Conservation (phyloP, 2,888 invertebrate genomes). For the Antheraea yamamai region DNA sequence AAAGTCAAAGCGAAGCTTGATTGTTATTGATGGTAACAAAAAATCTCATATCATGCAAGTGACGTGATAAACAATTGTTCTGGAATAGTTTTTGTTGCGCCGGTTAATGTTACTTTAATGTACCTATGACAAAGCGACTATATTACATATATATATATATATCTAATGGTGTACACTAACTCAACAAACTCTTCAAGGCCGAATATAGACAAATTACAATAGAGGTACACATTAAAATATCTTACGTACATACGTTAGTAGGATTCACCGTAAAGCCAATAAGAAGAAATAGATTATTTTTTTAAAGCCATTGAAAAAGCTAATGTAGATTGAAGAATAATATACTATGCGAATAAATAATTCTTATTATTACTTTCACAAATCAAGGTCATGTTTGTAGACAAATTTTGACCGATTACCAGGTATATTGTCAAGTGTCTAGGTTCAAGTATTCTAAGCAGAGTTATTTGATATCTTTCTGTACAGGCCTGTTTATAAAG, state of each 20-base stretch:
- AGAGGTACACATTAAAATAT: neutral
- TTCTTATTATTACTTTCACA: neutral
- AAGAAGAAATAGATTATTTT: neutral
- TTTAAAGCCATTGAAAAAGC: neutral
- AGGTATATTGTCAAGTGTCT: neutral
- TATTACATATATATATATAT: neutral
- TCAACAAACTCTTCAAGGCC: constrained; percentile 1
- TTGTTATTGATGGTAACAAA: constrained; percentile 23
- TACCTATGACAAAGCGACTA: neutral
- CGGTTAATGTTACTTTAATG: constrained; percentile 28
- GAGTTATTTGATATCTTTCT: neutral
- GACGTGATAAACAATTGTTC: constrained; percentile 29
- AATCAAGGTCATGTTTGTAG: neutral
- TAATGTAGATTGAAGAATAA: neutral
- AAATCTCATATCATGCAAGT: constrained; percentile 27
- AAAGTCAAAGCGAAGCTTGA: constrained; percentile 25
- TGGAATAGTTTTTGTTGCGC: constrained; percentile 29
- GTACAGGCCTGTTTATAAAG: neutral
- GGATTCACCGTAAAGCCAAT: too few species aligned
- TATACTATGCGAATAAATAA: neutral
- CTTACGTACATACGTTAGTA: too few species aligned
- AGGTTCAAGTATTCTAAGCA: neutral
- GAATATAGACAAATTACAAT: constrained; percentile 4
- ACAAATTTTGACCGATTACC: neutral
- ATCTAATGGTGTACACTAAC: neutral